Evolutionary conservation across 2,797 vertebrate species (phyloP), one percentile per base, ranked within the genome.

Genomic region (Dryobates pubescens): DNA sequence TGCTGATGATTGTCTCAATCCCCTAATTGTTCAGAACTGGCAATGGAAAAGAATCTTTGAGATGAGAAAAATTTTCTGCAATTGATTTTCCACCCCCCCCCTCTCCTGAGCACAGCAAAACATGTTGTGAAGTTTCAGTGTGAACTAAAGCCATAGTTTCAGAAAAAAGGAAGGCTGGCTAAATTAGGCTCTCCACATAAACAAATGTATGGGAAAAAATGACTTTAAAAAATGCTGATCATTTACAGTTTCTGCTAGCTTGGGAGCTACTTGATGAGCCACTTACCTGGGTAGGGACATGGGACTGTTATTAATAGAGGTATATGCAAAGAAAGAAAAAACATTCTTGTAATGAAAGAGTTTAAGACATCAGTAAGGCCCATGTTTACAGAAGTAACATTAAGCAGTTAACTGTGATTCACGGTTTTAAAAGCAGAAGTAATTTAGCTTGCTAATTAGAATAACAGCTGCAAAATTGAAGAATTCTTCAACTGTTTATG

Each of bases 401-500:
- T 83, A 70, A 82, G 75, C 75, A 81, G 76, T 83, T 90, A 83
- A 54, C 57, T 83, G 63, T 79, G 79, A 94, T 83, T 88, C 84
- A 92, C 0, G 0, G n/a, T 16, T 86, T 83, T 82, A 92, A 83
- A 93, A 78, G 61, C 23, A 67, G 58, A 89, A 86, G 54, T 36
- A 1, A 81, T 92, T 93, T 76, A 93, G 61, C 65, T 92, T 89
- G 63, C 53, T 94, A 88, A 94, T 88, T 88, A 86, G 22, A 73
- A 41, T 81, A 90, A 89, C 70, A 93, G 77, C 45, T 76, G 76
- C 51, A 88, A 94, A 90, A 90, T 2, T 49, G 73, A 93, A 82
- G 58, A 84, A 88, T 86, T 90, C 63, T 70, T 79, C 53, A 93
- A 62, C 63, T 88, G 51, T 91, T 93, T 92, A 91, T 89, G 74